These are phyloP conservation scores for Salvelinus sp. DNA, from an alignment of 2,113 vertebrate species.

Conservation along the genomic window DNA sequence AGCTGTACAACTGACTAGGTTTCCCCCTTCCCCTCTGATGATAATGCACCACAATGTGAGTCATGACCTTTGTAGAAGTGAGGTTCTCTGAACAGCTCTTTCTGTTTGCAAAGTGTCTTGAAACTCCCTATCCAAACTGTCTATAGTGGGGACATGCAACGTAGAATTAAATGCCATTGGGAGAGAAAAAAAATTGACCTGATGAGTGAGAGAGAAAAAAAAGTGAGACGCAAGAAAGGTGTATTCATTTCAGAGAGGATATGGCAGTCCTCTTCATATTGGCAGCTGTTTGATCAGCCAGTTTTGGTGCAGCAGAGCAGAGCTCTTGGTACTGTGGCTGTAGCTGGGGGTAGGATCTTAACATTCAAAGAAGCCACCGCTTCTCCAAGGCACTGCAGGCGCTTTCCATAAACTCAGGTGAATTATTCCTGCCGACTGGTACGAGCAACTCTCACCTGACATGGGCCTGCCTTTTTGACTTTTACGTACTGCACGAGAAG, in stretches of 20 bases:
- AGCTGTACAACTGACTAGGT: no score
- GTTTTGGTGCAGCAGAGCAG: slow-evolving; percentile 8
- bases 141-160: slow-evolving; percentile 63
- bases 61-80: slow-evolving; percentile 33
- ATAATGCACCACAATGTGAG: no score
- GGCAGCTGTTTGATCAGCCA: slow-evolving; percentile 68
- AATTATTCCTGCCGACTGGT: slow-evolving; percentile 18
- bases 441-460: slow-evolving; percentile 27
- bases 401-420: slow-evolving; percentile 59
- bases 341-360: slow-evolving; percentile 64
- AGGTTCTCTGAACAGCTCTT: slow-evolving; percentile 12
- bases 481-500: no score
- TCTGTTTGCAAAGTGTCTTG: not conserved
- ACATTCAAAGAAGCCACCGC: slow-evolving; percentile 63
- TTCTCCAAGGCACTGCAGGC: slow-evolving; percentile 58
- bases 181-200: slow-evolving; percentile 69
- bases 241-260: slow-evolving; percentile 61
- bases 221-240: slow-evolving; percentile 49
- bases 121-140: slow-evolving; percentile 55
- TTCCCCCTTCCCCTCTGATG: no score
- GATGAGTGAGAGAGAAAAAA: slow-evolving; percentile 31
- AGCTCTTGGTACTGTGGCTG: slow-evolving; percentile 24
- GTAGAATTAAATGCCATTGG: slow-evolving; percentile 75
- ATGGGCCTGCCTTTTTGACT: no score
- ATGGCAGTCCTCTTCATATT: slow-evolving; percentile 66